These are phyloP conservation scores for Strix uralensis DNA, from an alignment of 2,113 vertebrate genomes.

Conservation along the genomic window DNA sequence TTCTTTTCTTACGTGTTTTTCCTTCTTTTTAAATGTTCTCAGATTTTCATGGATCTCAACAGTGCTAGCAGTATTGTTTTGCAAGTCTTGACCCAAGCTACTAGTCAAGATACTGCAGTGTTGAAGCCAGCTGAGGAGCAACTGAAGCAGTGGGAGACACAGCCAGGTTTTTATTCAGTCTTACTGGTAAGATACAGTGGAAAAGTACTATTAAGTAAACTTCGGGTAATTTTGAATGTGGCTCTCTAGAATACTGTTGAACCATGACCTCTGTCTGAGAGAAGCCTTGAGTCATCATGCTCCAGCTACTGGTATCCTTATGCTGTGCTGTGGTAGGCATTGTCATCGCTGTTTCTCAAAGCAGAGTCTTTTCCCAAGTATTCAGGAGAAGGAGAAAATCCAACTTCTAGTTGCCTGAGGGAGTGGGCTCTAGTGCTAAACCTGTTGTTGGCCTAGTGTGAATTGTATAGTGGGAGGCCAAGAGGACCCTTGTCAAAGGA, in stretches of 20 bases:
- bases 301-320: background rate
- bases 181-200: conserved; percentile 84
- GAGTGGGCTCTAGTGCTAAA: background rate
- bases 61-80: conserved; percentile 92
- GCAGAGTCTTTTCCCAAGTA: background rate
- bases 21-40: background rate
- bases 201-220: background rate
- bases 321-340: background rate
- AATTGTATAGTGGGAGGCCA: background rate
- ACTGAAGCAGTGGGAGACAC: conserved; percentile 95
- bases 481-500: background rate
- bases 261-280: background rate
- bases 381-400: background rate
- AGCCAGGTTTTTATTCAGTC: conserved; percentile 95
- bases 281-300: background rate
- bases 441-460: background rate
- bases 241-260: background rate
- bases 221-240: background rate
- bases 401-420: background rate
- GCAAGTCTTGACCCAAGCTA: conserved; percentile 93
- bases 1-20: background rate
- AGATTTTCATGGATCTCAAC: conserved; percentile 90
- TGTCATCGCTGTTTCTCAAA: background rate
- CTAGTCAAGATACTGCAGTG: conserved; percentile 92
- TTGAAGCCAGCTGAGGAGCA: conserved; percentile 97